Evolutionary conservation across 2,113 vertebrate species (phyloP).

Genomic region (Pyrgilauda ruficollis): DNA sequence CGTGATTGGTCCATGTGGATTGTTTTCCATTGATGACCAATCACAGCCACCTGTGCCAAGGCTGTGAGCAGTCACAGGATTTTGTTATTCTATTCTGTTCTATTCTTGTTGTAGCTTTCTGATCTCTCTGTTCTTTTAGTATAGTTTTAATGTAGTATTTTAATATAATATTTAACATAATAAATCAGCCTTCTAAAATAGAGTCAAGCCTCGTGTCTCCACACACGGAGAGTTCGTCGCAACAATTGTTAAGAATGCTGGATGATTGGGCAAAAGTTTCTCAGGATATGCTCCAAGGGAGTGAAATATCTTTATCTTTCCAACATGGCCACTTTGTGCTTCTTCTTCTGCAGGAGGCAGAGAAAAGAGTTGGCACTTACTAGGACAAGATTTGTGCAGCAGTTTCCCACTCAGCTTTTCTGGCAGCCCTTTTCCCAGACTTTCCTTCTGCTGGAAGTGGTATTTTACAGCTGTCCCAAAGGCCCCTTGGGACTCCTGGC

Average conservation of each 20-base stretch:
- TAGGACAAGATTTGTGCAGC: background rate
- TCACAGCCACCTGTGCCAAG: no score
- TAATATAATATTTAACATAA: no score
- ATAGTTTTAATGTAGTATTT: no score
- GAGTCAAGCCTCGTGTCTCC: no score
- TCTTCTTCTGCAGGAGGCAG: background rate
- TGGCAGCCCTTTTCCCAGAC: background rate
- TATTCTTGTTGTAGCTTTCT: no score
- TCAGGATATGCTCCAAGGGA: background rate
- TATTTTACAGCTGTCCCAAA: background rate
- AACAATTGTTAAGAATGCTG: background rate
- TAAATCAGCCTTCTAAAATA: no score
- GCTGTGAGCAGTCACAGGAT: no score
- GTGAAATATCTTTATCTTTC: background rate
- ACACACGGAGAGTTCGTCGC: no score
- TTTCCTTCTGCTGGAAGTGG: background rate
- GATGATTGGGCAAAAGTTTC: background rate
- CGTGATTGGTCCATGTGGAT: no score
- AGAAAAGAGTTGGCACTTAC: background rate
- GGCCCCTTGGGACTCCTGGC: background rate
- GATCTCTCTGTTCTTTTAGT: no score
- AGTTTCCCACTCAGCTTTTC: background rate
- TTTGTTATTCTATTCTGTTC: no score
- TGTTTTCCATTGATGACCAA: no score
- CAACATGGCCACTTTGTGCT: background rate